Percentiles rank a stretch among this genome's conserved stretches.
phyloP scores from a whole-genome alignment of 2,113 vertebrate genomes.

The Opisthocomus hoazin region DNA sequence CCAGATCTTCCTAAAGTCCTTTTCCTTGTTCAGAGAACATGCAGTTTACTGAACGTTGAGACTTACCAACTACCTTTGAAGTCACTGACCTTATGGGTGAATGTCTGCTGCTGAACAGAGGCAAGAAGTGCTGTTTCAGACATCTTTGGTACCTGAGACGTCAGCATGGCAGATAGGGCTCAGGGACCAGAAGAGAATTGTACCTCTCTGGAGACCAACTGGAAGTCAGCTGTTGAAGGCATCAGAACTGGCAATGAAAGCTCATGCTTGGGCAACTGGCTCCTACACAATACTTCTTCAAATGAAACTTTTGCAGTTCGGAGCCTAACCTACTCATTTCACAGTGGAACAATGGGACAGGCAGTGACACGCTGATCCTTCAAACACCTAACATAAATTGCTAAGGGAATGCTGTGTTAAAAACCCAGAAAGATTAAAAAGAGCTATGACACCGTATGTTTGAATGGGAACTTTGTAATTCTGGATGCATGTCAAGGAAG shows the following conservation, averaged over 20 bases:
- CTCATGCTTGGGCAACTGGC: background rate
- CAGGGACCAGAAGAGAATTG: background rate
- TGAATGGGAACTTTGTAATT: background rate
- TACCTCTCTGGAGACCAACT: background rate
- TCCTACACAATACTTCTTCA: background rate
- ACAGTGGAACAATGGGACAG: background rate
- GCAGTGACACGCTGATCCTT: background rate
- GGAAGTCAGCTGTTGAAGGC: background rate
- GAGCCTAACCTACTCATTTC: background rate
- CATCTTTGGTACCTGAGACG: background rate
- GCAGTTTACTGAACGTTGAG: background rate
- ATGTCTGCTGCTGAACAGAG: background rate
- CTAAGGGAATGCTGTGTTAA: background rate
- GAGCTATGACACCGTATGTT: background rate
- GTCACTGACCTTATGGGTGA: background rate
- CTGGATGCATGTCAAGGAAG: background rate
- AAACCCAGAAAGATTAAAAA: background rate
- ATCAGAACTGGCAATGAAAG: background rate
- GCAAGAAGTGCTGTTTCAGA: background rate
- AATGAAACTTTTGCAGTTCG: background rate
- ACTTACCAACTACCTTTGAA: background rate
- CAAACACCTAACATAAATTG: accelerated
- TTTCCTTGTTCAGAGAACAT: background rate
- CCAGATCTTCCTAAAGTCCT: background rate
- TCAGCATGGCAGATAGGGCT: background rate